Percentiles rank a stretch among this genome's conserved stretches.
phyloP scores from a whole-genome alignment of 1,140 invertebrate genomes.

The Lutraria rhynchaena region DNA sequence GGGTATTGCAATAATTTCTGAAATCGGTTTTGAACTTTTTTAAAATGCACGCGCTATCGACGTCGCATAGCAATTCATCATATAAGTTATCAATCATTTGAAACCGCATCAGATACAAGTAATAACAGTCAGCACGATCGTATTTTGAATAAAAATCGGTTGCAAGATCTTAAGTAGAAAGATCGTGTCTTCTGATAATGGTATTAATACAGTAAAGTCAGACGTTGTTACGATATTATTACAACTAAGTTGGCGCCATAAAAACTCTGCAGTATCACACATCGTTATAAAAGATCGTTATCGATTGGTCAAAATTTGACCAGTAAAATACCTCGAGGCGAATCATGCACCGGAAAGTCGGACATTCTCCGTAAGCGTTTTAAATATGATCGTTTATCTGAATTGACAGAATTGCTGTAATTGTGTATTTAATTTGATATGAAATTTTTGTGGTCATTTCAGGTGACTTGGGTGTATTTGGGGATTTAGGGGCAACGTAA shows the following conservation, averaged over 20 bases:
- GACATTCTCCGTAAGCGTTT: neutral
- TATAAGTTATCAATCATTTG: slow-evolving; percentile 23
- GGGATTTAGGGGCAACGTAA: too few species aligned
- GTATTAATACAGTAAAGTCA: slow-evolving; percentile 19
- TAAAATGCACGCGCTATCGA: too few species aligned
- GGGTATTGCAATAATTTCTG: neutral
- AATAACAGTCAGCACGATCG: slow-evolving; percentile 16
- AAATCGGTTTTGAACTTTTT: too few species aligned
- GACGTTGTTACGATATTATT: slow-evolving; percentile 30
- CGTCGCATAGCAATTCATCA: neutral
- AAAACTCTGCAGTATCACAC: slow-evolving; percentile 46
- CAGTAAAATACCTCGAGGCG: slow-evolving; percentile 42
- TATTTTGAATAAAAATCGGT: slow-evolving; percentile 25
- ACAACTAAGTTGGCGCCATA: slow-evolving; percentile 44
- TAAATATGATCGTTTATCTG: too few species aligned
- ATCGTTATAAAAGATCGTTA: slow-evolving; percentile 19
- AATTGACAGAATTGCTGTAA: too few species aligned
- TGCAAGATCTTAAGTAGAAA: slow-evolving; percentile 4
- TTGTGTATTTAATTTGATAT: too few species aligned
- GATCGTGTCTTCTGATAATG: slow-evolving; percentile 26
- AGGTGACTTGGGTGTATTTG: too few species aligned
- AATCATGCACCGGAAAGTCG: slow-evolving; percentile 8
- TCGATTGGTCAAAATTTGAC: slow-evolving; percentile 39
- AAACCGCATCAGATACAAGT: slow-evolving; percentile 5
- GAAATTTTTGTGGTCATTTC: too few species aligned